Evolutionary conservation across 2,113 vertebrate species (phyloP).

Genomic region (Gopherus evgoodei): DNA sequence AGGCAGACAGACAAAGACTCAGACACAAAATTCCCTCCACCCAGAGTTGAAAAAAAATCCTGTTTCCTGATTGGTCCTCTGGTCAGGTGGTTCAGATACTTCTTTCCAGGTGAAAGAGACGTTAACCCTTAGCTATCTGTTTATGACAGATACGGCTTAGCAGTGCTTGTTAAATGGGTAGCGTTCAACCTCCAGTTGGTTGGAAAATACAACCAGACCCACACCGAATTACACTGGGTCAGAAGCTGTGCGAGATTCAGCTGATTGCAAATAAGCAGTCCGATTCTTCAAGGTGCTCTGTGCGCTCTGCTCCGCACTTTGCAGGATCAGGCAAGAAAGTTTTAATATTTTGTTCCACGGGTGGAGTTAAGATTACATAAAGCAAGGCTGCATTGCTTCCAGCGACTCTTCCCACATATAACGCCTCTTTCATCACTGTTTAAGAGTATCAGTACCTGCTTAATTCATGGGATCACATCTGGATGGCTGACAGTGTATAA

Average conservation of each 20-base stretch:
- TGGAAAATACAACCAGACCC: constrained; percentile 22
- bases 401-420: not conserved
- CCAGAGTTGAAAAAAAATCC: no score
- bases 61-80: no score
- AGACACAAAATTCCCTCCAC: no score
- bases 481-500: constrained; percentile 39
- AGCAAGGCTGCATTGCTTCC: not conserved
- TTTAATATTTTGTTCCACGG: not conserved
- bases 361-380: not conserved
- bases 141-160: not conserved
- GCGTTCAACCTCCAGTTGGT: constrained; percentile 9
- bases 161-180: not conserved
- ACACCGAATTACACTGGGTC: not conserved
- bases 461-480: constrained; percentile 35
- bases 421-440: constrained; percentile 23
- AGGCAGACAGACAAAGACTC: no score
- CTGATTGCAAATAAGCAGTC: not conserved
- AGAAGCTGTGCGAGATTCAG: fast-evolving
- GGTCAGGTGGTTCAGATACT: no score
- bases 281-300: not conserved
- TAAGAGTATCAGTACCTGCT: constrained; percentile 37
- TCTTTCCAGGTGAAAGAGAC: no score
- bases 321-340: not conserved
- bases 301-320: not conserved
- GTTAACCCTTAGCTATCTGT: no score